phyloP scores from a whole-genome alignment of 2,113 vertebrate species.

The Puntigrus tetrazona region DNA sequence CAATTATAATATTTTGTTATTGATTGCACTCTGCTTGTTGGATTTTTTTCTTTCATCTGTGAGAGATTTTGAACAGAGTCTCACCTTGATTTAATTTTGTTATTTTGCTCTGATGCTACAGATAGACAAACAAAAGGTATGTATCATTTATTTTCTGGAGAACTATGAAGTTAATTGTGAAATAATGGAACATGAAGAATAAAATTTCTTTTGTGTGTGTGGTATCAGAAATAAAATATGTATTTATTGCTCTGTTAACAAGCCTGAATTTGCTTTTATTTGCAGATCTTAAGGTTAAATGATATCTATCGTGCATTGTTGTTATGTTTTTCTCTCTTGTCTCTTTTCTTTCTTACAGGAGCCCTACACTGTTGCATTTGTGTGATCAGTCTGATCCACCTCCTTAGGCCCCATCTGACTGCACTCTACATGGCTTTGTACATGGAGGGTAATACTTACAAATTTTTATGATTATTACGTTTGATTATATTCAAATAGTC shows the following conservation, averaged over 20 bases:
- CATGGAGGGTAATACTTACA: constrained; percentile 86
- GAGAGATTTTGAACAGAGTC: background rate
- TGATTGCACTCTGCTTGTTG: background rate
- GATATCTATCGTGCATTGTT: background rate
- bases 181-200: background rate
- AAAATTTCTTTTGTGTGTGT: too few relatives aligned
- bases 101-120: constrained; percentile 61
- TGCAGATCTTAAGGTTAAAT: background rate
- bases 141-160: constrained; percentile 24
- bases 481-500: background rate
- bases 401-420: constrained; percentile 93
- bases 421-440: constrained; percentile 87
- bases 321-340: constrained; percentile 27
- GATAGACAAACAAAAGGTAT: constrained; percentile 80
- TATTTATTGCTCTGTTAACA: background rate
- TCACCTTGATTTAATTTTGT: constrained; percentile 37
- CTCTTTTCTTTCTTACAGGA: constrained; percentile 73
- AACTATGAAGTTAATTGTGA: background rate
- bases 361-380: constrained; percentile 85
- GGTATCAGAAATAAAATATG: too few relatives aligned
- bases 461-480: background rate
- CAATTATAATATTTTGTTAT: background rate
- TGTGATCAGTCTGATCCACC: constrained; percentile 94
- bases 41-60: background rate
- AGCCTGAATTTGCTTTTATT: background rate